phyloP scores from a whole-genome alignment of 2,888 invertebrate species.

The Zaprionus bogoriensis region DNA sequence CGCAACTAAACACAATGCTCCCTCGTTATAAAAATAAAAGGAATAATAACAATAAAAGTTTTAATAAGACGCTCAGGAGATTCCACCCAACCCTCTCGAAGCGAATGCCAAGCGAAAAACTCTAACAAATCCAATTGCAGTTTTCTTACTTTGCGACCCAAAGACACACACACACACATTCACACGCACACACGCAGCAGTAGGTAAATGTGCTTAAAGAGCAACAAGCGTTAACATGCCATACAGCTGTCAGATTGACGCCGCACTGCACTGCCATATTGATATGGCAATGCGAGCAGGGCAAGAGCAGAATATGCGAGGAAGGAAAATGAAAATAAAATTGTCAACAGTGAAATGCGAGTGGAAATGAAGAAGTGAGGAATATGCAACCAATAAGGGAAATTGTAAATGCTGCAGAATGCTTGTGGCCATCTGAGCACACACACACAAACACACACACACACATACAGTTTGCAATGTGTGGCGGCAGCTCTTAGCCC shows the following conservation, averaged over 20 bases:
- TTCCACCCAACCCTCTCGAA: background rate
- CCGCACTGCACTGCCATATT: slow-evolving; percentile 28
- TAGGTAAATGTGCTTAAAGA: slow-evolving; percentile 23
- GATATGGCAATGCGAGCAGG: slow-evolving; percentile 34
- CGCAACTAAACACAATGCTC: background rate
- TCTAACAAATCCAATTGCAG: background rate
- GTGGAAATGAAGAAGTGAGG: slow-evolving; percentile 21
- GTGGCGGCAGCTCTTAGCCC: background rate
- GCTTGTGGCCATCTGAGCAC: slow-evolving; percentile 26
- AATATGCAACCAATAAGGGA: slow-evolving; percentile 67
- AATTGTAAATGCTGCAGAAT: slow-evolving; percentile 62
- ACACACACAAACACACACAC: background rate
- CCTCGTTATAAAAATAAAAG: background rate
- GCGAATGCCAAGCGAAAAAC: background rate
- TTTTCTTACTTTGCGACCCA: background rate
- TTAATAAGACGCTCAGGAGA: background rate
- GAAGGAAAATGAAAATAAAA: slow-evolving; percentile 16
- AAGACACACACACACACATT: background rate
- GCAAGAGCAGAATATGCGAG: background rate
- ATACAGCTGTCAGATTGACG: slow-evolving; percentile 37
- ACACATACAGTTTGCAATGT: background rate
- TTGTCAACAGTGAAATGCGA: slow-evolving; percentile 33
- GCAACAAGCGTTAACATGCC: slow-evolving; percentile 24
- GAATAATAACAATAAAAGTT: background rate
- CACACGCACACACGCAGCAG: background rate